Conservation (phyloP, 2,797 vertebrate species). For the Sebastes baramenuke region DNA sequence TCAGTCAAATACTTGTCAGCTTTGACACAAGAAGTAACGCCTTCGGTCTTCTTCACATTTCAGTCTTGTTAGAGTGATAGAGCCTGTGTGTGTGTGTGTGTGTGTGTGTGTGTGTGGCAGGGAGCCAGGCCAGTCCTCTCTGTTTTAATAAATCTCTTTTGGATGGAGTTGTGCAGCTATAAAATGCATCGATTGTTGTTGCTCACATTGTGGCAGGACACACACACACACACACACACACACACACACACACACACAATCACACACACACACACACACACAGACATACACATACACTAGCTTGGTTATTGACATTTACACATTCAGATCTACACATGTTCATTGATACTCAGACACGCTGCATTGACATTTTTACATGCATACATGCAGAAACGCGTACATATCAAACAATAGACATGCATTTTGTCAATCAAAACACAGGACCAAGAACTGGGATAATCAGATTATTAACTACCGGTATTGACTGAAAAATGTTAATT, state of each 20-base stretch:
- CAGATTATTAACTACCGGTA: neutral
- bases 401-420: neutral
- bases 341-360: constrained; percentile 9
- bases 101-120: constrained; percentile 23
- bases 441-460: neutral
- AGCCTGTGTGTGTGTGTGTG: neutral
- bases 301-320: constrained; percentile 37
- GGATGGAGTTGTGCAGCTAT: constrained; percentile 75
- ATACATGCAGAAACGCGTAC: neutral
- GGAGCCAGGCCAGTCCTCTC: constrained; percentile 65
- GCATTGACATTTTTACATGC: constrained; percentile 54
- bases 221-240: constrained; percentile 22
- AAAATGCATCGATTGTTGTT: constrained; percentile 79
- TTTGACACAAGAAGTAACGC: constrained; percentile 8
- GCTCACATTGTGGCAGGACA: constrained; percentile 64
- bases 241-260: constrained; percentile 19
- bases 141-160: constrained; percentile 83
- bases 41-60: constrained; percentile 17
- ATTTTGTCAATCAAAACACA: neutral
- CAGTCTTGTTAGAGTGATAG: constrained; percentile 59
- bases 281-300: constrained; percentile 5
- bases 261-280: constrained; percentile 18
- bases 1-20: neutral
- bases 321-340: constrained; percentile 16
- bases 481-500: neutral